phyloP scores from a whole-genome alignment of 1,140 invertebrate genomes.

The Drosophila tristis region DNA sequence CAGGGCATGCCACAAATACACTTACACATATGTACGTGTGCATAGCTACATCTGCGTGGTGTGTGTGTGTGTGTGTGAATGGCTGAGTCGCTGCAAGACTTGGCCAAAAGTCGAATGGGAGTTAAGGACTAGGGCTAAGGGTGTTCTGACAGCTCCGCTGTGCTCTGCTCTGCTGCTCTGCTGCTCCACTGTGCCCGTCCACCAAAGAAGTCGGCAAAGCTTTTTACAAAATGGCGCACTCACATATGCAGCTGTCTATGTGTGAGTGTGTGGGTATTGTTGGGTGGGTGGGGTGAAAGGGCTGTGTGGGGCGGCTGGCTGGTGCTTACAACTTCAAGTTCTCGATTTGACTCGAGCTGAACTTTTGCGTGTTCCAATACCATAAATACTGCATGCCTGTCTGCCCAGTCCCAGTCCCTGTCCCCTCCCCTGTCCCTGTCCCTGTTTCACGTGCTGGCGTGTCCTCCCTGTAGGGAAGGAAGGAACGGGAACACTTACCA shows the following conservation, averaged over 20 bases:
- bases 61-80: slow-evolving; percentile 32
- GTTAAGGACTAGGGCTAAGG: slow-evolving; percentile 46
- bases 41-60: slow-evolving; percentile 26
- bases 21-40: slow-evolving; percentile 13
- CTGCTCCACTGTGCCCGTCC: neutral
- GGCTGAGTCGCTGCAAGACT: slow-evolving; percentile 43
- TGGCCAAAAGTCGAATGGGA: slow-evolving; percentile 43
- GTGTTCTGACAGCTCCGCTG: slow-evolving; percentile 17
- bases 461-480: slow-evolving; percentile 6
- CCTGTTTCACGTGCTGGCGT: neutral
- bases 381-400: slow-evolving; percentile 78
- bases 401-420: slow-evolving; percentile 7
- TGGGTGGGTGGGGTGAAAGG: neutral
- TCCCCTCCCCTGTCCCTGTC: slow-evolving; percentile 36
- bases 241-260: slow-evolving; percentile 45
- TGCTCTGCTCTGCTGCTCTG: slow-evolving; percentile 1
- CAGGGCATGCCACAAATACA: slow-evolving; percentile 40
- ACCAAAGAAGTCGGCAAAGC: slow-evolving; percentile 51
- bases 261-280: slow-evolving; percentile 10
- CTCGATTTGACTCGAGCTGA: slow-evolving; percentile 79
- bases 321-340: slow-evolving; percentile 70
- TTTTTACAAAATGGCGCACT: slow-evolving; percentile 77
- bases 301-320: neutral
- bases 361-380: slow-evolving; percentile 81
- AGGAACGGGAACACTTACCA: slow-evolving; percentile 9